Base-by-base conservation (phyloP, 1,140 invertebrate species). In the Thalassaphorura encarpata region DNA sequence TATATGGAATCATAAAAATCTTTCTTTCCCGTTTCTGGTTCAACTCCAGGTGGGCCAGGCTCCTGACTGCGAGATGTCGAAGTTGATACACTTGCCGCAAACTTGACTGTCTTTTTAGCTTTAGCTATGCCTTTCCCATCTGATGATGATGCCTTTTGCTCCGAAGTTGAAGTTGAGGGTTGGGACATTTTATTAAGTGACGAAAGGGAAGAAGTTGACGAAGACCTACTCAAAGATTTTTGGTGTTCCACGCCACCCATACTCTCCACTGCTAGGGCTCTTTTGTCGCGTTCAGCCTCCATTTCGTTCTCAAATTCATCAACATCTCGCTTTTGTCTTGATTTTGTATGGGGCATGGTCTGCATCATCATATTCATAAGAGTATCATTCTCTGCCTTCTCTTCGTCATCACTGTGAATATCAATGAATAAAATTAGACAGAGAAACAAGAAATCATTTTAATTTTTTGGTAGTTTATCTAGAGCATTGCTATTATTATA, bases 1-100 rank as follows among this genome's bases (percentile, higher is more conserved):
- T 77, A 77, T 26, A 74, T 65, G 46, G 71, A 69, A 66, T 75
- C 71, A 60, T 76, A 75, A 46, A 64, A 66, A 28, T 65, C 54
- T 19, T 66, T 61, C 11, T 16, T 1, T 18, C 6, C 23, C 5
- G 19, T 41, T 23, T 58, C 39, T 47, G 11, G 16, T 11, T 27
- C 24, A 13, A 23, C 21, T 43, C 21, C 21, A 11, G 16, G n/a
- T 11, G 21, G 41, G 5, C n/a, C 5, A 18, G 41, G 41, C 41
- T 43, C 16, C 8, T 13, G 26, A 48, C 11, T 6, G 3, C 11
- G 3, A 5, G 43, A 4, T 8, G 6, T 11, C n/a, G 5, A n/a
- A 28, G 52, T n/a, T 21, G 33, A 8, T 13, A n/a, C 15, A 6
- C 27, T 36, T 21, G 41, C 52, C 5, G 42, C 3, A 39, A 54